Percentiles rank a stretch among this genome's conserved stretches.
phyloP scores from a whole-genome alignment of 2,797 vertebrate genomes.

The Ispidina lecontei region DNA sequence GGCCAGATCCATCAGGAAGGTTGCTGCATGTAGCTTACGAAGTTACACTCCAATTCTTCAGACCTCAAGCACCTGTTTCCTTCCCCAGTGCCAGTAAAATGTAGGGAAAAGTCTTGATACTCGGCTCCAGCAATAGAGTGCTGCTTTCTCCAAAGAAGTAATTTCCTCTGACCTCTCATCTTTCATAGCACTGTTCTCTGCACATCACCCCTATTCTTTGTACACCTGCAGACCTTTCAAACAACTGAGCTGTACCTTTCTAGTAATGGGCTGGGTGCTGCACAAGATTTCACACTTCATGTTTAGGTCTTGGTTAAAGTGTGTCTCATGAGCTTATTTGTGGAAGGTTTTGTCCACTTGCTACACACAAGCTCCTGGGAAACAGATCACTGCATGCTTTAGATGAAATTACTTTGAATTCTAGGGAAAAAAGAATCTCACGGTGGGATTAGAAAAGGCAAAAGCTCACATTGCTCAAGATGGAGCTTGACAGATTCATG shows the following conservation, averaged over 20 bases:
- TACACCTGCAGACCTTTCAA: background rate
- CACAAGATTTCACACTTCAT: background rate
- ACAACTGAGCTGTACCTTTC: background rate
- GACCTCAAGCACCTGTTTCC: background rate
- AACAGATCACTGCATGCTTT: background rate
- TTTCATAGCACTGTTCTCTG: background rate
- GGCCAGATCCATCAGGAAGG: background rate
- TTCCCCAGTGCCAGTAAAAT: background rate
- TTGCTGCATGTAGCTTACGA: background rate
- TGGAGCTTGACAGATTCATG: constrained; percentile 28
- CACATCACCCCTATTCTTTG: background rate
- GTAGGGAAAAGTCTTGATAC: background rate
- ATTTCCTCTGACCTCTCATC: background rate
- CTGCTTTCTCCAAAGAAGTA: background rate
- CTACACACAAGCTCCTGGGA: background rate
- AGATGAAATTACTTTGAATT: constrained; percentile 17
- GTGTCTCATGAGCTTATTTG: background rate
- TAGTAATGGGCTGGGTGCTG: background rate
- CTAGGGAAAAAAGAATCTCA: background rate
- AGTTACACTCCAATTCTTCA: background rate
- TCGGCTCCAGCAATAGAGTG: background rate
- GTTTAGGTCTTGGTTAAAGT: background rate
- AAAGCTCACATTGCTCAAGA: background rate
- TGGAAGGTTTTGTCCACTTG: background rate
- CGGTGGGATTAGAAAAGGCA: background rate